phyloP scores from a whole-genome alignment of 2,113 vertebrate genomes.

The Chlorodrepanis virens region DNA sequence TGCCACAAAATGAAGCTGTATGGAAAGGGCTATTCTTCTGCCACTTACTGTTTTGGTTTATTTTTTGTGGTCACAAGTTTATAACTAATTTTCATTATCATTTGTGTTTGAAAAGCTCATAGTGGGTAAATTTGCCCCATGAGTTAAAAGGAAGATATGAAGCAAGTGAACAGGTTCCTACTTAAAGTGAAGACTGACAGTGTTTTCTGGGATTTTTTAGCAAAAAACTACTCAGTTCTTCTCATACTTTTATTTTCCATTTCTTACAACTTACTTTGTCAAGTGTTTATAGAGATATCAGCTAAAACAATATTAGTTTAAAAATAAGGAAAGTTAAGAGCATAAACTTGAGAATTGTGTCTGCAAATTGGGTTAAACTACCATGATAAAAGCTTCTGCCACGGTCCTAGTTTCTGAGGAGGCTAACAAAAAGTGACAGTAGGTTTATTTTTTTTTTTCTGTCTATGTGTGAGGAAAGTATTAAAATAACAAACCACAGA shows the following conservation, averaged over 20 bases:
- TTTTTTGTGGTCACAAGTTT: not conserved
- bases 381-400: not conserved
- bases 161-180: not conserved
- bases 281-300: not conserved
- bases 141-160: not conserved
- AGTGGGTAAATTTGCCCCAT: not conserved
- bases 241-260: not conserved
- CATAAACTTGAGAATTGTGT: not conserved
- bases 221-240: not conserved
- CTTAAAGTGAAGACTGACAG: not conserved
- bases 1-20: not conserved
- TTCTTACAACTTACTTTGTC: not conserved
- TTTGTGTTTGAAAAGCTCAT: not conserved
- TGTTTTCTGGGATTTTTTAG: rapidly evolving
- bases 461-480: not conserved
- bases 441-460: not conserved
- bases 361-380: not conserved
- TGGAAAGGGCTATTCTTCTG: not conserved
- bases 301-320: not conserved
- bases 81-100: not conserved
- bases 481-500: not conserved
- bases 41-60: not conserved
- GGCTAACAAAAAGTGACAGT: not conserved
- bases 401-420: not conserved
- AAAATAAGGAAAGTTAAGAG: not conserved